Conservation (phyloP, 1,140 invertebrate species). For the Galleria mellonella region DNA sequence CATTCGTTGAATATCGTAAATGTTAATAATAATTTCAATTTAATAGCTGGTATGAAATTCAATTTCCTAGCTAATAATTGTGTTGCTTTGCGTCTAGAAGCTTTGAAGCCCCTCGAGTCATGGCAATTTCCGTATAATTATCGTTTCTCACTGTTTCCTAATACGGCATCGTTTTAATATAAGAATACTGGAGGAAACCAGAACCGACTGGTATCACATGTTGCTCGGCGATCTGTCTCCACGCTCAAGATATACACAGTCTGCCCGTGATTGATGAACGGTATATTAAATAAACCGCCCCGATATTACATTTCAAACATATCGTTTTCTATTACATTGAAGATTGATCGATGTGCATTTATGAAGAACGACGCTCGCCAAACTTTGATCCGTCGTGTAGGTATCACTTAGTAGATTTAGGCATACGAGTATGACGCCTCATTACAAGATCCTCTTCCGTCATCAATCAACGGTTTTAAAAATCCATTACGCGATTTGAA, state of each 20-base stretch:
- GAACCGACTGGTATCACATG: slow-evolving; percentile 26
- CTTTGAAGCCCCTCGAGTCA: too few relatives aligned
- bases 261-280: slow-evolving; percentile 48
- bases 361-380: slow-evolving; percentile 13
- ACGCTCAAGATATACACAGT: slow-evolving; percentile 26
- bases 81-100: too few relatives aligned
- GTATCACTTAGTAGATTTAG: background rate
- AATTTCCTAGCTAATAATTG: too few relatives aligned
- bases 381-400: slow-evolving; percentile 5
- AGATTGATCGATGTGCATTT: slow-evolving; percentile 52
- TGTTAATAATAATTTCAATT: too few relatives aligned
- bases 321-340: slow-evolving; percentile 45
- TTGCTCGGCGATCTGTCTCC: slow-evolving; percentile 52
- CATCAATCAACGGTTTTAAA: slow-evolving; percentile 11
- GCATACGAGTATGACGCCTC: background rate
- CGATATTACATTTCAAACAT: slow-evolving; percentile 60
- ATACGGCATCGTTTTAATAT: background rate
- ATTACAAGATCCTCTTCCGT: background rate
- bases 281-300: slow-evolving; percentile 52
- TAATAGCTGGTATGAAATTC: too few relatives aligned
- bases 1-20: slow-evolving; percentile 4
- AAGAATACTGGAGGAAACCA: background rate
- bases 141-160: too few relatives aligned
- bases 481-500: slow-evolving; percentile 5
- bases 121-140: too few relatives aligned